Evolutionary conservation across 2,888 invertebrate species (phyloP).

Genomic region (Liodrosophila aerea): DNA sequence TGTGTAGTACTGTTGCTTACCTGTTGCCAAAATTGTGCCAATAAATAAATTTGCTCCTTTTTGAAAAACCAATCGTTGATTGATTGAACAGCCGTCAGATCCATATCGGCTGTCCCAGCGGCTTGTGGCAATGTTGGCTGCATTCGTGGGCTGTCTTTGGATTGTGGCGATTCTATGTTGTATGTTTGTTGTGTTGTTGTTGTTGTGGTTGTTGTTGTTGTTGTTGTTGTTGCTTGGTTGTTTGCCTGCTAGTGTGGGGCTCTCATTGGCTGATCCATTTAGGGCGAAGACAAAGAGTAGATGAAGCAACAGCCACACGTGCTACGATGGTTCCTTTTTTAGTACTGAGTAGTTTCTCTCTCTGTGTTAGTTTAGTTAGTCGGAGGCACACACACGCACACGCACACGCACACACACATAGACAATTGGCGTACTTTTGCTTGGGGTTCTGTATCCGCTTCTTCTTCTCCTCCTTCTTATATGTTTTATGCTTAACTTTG

Average conservation of each 20-base stretch:
- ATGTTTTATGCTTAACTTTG: not conserved
- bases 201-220: constrained; percentile 17
- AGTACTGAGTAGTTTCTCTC: too few relatives aligned
- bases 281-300: constrained; percentile 35
- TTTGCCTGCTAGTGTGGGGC: not conserved
- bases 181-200: constrained; percentile 4
- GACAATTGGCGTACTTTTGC: too few relatives aligned
- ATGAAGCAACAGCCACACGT: too few relatives aligned
- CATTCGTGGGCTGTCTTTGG: constrained; percentile 84
- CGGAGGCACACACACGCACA: too few relatives aligned
- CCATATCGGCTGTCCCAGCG: constrained; percentile 91
- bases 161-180: constrained; percentile 28
- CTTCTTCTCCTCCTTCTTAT: too few relatives aligned
- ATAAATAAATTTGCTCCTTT: constrained; percentile 96
- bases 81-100: constrained; percentile 96
- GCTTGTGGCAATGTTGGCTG: constrained; percentile 90
- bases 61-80: constrained; percentile 97
- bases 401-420: too few relatives aligned
- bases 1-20: constrained; percentile 84
- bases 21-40: constrained; percentile 98
- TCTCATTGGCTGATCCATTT: constrained; percentile 14
- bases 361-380: too few relatives aligned
- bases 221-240: constrained; percentile 7
- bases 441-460: too few relatives aligned
- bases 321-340: too few relatives aligned